These are phyloP conservation scores for Stegodyphus dumicola DNA, from an alignment of 1,140 invertebrate genomes.

Conservation along the genomic window DNA sequence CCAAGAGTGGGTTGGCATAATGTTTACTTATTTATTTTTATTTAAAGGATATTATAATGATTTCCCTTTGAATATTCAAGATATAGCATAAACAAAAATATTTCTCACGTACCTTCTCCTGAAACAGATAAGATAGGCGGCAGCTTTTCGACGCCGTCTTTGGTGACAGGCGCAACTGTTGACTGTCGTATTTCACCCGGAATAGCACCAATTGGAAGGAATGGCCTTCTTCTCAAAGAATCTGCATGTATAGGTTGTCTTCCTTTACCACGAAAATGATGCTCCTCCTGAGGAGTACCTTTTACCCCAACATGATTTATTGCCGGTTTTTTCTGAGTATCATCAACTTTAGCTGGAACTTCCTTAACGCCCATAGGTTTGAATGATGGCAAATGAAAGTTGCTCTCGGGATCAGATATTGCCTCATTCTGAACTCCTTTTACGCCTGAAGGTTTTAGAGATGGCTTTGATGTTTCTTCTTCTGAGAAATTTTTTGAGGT, in stretches of 20 bases:
- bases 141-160: not conserved
- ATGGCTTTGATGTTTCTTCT: too few relatives aligned
- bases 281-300: not conserved
- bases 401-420: too few relatives aligned
- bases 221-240: not conserved
- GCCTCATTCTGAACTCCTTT: too few relatives aligned
- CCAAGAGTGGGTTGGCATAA: too few relatives aligned
- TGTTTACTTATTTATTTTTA: too few relatives aligned
- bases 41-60: too few relatives aligned
- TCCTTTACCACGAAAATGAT: constrained; percentile 4
- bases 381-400: too few relatives aligned
- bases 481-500: too few relatives aligned
- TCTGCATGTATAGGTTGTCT: not conserved
- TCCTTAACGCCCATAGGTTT: too few relatives aligned
- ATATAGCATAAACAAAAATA: not conserved
- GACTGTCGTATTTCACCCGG: constrained; percentile 27
- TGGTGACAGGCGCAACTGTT: not conserved
- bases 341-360: too few relatives aligned
- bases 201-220: constrained; percentile 17
- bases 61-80: too few relatives aligned
- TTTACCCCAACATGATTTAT: not conserved
- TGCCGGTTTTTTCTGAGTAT: not conserved
- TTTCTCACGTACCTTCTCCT: constrained; percentile 46
- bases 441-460: too few relatives aligned
- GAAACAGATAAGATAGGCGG: constrained; percentile 15